These are phyloP conservation scores for Galeruca laticollis DNA, from an alignment of 2,888 invertebrate genomes.

Conservation along the genomic window DNA sequence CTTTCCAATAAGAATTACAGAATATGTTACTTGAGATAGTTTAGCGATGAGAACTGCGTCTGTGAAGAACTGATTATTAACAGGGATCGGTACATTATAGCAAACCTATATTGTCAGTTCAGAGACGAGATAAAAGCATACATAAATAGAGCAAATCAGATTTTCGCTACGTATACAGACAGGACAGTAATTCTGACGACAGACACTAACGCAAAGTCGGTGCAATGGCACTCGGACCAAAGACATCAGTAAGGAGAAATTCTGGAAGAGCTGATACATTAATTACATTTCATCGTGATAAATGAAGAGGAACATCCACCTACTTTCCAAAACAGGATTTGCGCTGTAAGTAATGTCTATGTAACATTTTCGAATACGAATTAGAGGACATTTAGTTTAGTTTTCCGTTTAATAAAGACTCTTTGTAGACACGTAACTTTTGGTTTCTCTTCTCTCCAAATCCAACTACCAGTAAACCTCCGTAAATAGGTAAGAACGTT, in stretches of 20 bases:
- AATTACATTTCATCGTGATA: neutral
- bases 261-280: slow-evolving; percentile 4
- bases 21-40: neutral
- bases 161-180: neutral
- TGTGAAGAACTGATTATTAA: neutral
- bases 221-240: neutral
- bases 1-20: slow-evolving; percentile 3
- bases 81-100: too few species aligned
- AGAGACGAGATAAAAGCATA: neutral
- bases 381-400: too few species aligned
- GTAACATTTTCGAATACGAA: slow-evolving; percentile 13
- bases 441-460: too few species aligned
- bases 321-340: slow-evolving; percentile 13
- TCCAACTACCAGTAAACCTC: too few species aligned
- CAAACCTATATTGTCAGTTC: too few species aligned
- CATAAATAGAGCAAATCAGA: neutral
- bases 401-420: too few species aligned
- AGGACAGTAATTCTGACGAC: neutral
- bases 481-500: too few species aligned
- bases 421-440: too few species aligned
- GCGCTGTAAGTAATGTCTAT: slow-evolving; percentile 16
- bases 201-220: slow-evolving; percentile 24
- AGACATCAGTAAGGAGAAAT: neutral
- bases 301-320: slow-evolving; percentile 14
- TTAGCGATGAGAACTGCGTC: neutral